Percentiles rank a stretch among this genome's conserved stretches.
Conservation (phyloP, 1,140 invertebrate species). For the Gonioctena quinquepunctata region DNA sequence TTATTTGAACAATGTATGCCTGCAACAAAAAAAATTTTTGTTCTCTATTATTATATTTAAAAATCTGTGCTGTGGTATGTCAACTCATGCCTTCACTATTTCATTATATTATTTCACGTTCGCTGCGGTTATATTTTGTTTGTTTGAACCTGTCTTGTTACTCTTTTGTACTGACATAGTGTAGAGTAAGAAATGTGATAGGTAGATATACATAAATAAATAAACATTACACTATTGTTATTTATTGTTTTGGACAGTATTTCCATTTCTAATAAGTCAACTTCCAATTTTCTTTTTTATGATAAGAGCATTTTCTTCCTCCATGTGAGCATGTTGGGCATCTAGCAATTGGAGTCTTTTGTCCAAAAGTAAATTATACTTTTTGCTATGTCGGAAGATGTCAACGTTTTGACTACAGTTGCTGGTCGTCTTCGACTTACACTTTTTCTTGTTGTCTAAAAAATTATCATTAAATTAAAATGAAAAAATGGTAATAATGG, state of each 20-base stretch:
- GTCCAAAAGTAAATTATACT: not conserved
- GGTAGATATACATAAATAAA: not conserved
- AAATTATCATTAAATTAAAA: no score
- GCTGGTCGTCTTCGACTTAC: not conserved
- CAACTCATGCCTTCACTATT: no score
- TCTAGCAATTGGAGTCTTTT: not conserved
- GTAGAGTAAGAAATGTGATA: no score
- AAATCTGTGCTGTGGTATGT: no score
- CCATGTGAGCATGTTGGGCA: not conserved
- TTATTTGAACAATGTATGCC: no score
- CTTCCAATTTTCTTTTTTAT: not conserved
- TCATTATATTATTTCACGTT: no score
- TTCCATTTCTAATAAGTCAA: not conserved
- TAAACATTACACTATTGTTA: not conserved
- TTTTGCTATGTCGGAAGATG: not conserved
- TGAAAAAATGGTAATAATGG: no score
- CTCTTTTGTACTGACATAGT: no score
- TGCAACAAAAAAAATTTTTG: no score
- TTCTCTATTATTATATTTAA: no score
- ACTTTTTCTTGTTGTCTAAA: not conserved
- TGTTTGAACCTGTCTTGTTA: no score
- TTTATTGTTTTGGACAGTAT: not conserved
- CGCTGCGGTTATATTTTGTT: no score
- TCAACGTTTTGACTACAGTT: not conserved
- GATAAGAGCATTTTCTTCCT: not conserved